These are phyloP conservation scores for Alviniconcha strummeri DNA, from an alignment of 2,888 invertebrate genomes.

Conservation along the genomic window DNA sequence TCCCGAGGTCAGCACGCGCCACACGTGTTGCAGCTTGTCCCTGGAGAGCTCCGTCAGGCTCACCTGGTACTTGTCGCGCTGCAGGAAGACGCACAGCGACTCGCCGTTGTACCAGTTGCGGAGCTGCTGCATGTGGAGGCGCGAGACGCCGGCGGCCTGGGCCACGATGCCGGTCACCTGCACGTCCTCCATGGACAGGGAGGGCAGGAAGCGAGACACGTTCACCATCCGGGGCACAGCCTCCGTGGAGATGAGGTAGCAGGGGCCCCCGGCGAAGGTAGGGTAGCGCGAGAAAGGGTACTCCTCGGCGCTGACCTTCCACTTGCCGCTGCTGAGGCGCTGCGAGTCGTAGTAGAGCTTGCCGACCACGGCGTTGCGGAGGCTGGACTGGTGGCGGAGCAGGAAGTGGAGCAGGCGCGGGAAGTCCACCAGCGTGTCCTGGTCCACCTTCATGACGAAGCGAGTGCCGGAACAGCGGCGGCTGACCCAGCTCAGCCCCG, in stretches of 20 bases:
- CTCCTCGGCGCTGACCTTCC: slow-evolving; percentile 13
- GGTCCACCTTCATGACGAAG: slow-evolving; percentile 28
- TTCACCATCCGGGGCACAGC: not conserved
- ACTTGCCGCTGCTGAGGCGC: slow-evolving; percentile 12
- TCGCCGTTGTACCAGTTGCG: slow-evolving; percentile 12
- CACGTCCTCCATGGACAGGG: slow-evolving; percentile 29
- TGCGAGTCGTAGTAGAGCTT: slow-evolving; percentile 18
- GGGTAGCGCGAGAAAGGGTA: slow-evolving; percentile 31
- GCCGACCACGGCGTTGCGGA: slow-evolving; percentile 24
- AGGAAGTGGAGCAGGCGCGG: slow-evolving; percentile 21
- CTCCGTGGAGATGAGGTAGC: slow-evolving; percentile 29
- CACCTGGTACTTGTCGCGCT: not conserved
- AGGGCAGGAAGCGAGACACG: slow-evolving; percentile 26
- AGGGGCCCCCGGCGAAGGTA: slow-evolving; percentile 27
- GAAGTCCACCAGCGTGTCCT: slow-evolving; percentile 32
- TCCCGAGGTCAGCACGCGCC: not conserved
- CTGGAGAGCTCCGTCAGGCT: slow-evolving; percentile 17
- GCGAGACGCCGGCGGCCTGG: not conserved
- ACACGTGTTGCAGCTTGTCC: not conserved
- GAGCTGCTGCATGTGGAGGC: slow-evolving; percentile 10
- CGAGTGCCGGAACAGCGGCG: slow-evolving; percentile 1
- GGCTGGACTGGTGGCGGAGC: not conserved
- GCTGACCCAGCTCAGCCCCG: slow-evolving; percentile 23
- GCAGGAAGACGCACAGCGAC: slow-evolving; percentile 19
- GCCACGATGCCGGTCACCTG: slow-evolving; percentile 24